Evolutionary conservation across 2,113 vertebrate species (phyloP).

Genomic region (Balaenoptera acutorostrata): DNA sequence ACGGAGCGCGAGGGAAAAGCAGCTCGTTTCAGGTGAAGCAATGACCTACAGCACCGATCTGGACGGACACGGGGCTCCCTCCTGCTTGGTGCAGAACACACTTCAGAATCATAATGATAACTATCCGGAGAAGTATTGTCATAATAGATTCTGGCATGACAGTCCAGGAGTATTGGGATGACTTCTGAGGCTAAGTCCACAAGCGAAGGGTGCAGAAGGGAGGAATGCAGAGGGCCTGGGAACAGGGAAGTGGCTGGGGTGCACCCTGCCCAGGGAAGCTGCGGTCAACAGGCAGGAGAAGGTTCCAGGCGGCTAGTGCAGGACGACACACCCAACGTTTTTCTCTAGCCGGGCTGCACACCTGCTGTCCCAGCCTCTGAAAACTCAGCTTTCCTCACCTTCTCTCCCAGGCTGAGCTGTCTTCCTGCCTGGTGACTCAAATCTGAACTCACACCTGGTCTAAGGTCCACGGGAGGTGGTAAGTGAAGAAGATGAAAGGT

Average conservation of each 20-base stretch:
- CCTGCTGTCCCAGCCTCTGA: not conserved
- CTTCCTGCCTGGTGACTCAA: not conserved
- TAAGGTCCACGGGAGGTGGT: not conserved
- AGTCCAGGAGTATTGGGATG: not conserved
- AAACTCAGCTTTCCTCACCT: not conserved
- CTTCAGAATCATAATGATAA: not conserved
- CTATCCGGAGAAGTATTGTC: not conserved
- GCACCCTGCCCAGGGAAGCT: not conserved
- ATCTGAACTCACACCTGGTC: not conserved
- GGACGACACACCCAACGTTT: accelerated
- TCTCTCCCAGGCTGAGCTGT: not conserved
- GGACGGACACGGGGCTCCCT: not conserved
- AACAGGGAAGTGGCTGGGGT: accelerated
- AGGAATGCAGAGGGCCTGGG: not conserved
- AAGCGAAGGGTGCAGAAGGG: not conserved
- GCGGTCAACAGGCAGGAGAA: accelerated
- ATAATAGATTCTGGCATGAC: accelerated
- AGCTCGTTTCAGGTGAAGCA: accelerated
- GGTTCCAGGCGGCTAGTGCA: not conserved
- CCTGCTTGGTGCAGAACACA: not conserved
- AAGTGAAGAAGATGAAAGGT: not conserved
- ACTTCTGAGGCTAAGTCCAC: not conserved
- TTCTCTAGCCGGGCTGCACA: no score
- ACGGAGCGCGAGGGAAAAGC: not conserved
- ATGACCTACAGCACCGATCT: not conserved